Percentiles rank a stretch among this genome's conserved stretches.
Conservation (phyloP, 2,888 invertebrate genomes). For the Sarcophaga carnaria region DNA sequence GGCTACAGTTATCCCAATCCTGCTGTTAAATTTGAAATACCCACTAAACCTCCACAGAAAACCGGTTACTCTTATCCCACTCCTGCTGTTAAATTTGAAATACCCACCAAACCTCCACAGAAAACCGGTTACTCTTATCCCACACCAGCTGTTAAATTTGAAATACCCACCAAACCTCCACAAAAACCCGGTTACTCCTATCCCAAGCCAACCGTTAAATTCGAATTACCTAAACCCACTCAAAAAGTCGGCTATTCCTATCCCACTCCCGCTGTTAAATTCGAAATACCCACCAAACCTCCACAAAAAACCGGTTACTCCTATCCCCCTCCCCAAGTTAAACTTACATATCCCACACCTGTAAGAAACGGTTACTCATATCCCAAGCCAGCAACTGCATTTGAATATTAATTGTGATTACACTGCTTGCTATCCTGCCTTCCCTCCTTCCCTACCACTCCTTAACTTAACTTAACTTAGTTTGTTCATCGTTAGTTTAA, state of each 20-base stretch:
- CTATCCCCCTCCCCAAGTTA: constrained; percentile 71
- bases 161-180: constrained; percentile 44
- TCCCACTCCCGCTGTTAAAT: constrained; percentile 66
- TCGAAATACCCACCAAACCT: constrained; percentile 37
- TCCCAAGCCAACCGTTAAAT: constrained; percentile 54
- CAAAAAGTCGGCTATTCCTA: constrained; percentile 34
- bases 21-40: too few relatives aligned
- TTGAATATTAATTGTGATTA: constrained; percentile 72
- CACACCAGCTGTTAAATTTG: constrained; percentile 26
- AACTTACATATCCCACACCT: constrained; percentile 63
- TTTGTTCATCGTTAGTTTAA: constrained; percentile 41
- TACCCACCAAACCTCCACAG: constrained; percentile 55
- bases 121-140: constrained; percentile 68
- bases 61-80: too few relatives aligned
- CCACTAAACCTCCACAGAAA: too few relatives aligned
- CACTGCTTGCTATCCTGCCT: not conserved
- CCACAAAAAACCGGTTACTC: constrained; percentile 71
- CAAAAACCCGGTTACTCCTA: constrained; percentile 55
- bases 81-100: constrained; percentile 69
- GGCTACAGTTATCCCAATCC: constrained; percentile 68
- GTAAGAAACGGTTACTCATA: constrained; percentile 74
- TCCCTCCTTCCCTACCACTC: not conserved
- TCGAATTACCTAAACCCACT: constrained; percentile 27
- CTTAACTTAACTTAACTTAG: not conserved
- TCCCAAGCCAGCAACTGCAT: constrained; percentile 75